These are phyloP conservation scores for Pygocentrus nattereri DNA, from an alignment of 2,797 vertebrate species.

Conservation along the genomic window DNA sequence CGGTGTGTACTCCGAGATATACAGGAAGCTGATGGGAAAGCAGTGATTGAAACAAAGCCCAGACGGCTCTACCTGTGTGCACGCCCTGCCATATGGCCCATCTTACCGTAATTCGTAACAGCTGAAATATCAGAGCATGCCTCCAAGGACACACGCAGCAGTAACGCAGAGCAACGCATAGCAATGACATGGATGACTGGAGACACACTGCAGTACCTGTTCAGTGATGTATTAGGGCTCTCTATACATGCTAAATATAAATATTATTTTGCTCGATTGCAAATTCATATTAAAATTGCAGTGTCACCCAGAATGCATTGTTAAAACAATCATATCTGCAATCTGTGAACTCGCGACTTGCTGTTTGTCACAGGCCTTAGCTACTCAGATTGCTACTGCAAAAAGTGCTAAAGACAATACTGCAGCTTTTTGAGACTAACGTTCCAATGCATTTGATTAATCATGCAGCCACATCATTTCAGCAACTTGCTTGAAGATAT, in stretches of 20 bases:
- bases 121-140: constrained; percentile 4
- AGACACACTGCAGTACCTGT: not conserved
- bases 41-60: not conserved
- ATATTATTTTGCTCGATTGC: not conserved
- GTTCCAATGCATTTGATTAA: not conserved
- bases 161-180: not conserved
- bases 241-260: not conserved
- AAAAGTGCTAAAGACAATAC: too few relatives aligned
- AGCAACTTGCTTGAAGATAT: not conserved
- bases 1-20: not conserved
- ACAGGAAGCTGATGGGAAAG: not conserved
- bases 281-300: not conserved
- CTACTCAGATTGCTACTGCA: too few relatives aligned
- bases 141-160: not conserved
- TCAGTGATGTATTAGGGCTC: not conserved
- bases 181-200: constrained; percentile 1
- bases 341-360: too few relatives aligned
- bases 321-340: not conserved
- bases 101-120: not conserved
- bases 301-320: not conserved
- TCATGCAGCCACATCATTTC: not conserved
- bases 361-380: not conserved
- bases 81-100: not conserved
- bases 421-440: not conserved
- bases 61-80: constrained; percentile 1